Evolutionary conservation across 2,797 vertebrate species (phyloP), one percentile per base, ranked within the genome.

Genomic region (Erpetoichthys calabaricus): DNA sequence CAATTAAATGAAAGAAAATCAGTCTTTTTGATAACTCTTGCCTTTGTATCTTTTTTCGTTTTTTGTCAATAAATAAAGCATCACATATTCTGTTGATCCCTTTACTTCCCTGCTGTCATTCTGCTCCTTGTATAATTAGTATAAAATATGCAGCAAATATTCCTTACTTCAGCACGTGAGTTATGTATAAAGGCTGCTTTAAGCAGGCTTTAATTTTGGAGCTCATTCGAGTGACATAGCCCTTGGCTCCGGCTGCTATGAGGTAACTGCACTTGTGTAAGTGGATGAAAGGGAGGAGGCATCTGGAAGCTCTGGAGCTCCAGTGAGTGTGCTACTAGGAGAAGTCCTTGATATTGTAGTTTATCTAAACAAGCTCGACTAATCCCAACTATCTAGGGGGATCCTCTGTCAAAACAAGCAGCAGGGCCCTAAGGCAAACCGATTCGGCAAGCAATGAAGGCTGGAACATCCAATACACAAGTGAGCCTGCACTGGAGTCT

Each of bases 361-460:
- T 96, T 94, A 94, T 91, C 93, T 91, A 97, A 97, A 97, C 92
- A 98, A 94, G 91, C 92, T 89, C 85, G 84, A 91, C 92, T 97
- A 97, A 97, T 97, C 93, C 91, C 86, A 95, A 93, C 88, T 95
- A 91, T 94, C 95, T 86, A 86, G 92, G 91, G 84, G 93, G 88
- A 94, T 89, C 84, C 87, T 89, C 91, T 98, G 92, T 97, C 94
- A 97, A 95, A 97, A 95, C 89, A 92, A 91, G 89, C 91, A 89
- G 89, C 88, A 87, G 88, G 91, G 90, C 93, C 94, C 89, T 88
- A 87, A 96, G 92, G 93, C 94, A 86, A 93, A 89, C 88, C 87
- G 86, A 87, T 81, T 86, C 88, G 82, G 89, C 82, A 87, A 90
- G 90, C 90, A 85, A 88, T 83, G 85, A 86, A 89, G 86, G 84